Evolutionary conservation across 2,888 invertebrate species (phyloP).

Genomic region (Yponomeuta plumbellus): DNA sequence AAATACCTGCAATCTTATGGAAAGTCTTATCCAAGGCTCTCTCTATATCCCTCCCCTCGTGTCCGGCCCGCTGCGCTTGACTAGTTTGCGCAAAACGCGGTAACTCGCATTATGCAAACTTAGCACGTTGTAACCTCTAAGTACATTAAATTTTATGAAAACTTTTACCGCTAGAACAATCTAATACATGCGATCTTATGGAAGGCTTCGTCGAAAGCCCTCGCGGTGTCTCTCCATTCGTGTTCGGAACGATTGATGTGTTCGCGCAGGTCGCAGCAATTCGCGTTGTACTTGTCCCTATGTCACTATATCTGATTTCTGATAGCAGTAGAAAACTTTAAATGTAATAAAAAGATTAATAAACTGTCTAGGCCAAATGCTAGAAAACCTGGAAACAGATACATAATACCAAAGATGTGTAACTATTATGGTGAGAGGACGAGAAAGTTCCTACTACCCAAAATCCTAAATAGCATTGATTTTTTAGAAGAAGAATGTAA

Average conservation of each 20-base stretch:
- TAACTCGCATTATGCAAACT: neutral
- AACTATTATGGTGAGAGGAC: no score
- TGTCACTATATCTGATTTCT: no score
- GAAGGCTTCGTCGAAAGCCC: constrained; percentile 88
- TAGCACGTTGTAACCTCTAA: constrained; percentile 75
- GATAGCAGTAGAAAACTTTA: no score
- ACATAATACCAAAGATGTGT: no score
- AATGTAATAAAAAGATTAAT: no score
- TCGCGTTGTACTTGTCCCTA: constrained; percentile 89
- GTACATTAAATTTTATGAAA: constrained; percentile 45
- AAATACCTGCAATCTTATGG: constrained; percentile 80
- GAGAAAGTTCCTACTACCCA: no score
- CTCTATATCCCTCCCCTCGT: constrained; percentile 86
- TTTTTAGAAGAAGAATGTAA: no score
- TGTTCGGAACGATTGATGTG: constrained; percentile 91
- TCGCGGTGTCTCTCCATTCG: constrained; percentile 88
- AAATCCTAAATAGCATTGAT: no score
- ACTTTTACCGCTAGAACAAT: neutral
- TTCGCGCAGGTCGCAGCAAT: constrained; percentile 91
- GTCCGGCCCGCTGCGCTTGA: constrained; percentile 88
- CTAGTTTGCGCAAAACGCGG: constrained; percentile 80
- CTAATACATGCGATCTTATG: constrained; percentile 82
- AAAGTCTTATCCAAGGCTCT: constrained; percentile 83
- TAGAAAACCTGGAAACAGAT: no score
- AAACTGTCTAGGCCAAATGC: no score